A percentile compares a stretch with the other conserved stretches of the same genome.
Conservation (phyloP, 2,113 vertebrate genomes). For the Muntiacus reevesi region DNA sequence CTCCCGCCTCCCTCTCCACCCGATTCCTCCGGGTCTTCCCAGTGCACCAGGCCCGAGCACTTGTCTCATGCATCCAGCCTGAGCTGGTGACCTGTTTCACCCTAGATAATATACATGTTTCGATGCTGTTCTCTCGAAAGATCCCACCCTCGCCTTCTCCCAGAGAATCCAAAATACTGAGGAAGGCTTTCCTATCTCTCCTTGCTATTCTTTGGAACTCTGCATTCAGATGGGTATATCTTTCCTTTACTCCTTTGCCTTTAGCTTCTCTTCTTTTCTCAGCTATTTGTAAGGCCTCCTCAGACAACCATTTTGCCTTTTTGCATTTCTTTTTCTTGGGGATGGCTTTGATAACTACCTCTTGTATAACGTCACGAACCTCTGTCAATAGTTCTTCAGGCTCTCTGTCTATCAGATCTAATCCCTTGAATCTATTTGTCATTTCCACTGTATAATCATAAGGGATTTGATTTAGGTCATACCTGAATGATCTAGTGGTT, state of each 20-base stretch:
- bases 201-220: neutral
- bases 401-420: neutral
- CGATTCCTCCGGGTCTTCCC: fast-evolving
- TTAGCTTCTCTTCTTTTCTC: neutral
- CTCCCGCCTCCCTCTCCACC: too few relatives aligned
- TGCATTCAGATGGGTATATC: neutral
- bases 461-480: neutral
- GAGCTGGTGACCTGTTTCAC: too few relatives aligned
- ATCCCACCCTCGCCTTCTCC: too few relatives aligned
- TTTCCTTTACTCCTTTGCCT: neutral
- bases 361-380: neutral
- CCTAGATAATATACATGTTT: too few relatives aligned
- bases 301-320: neutral
- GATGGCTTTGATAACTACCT: neutral
- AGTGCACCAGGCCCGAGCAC: too few relatives aligned
- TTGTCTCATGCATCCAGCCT: too few relatives aligned
- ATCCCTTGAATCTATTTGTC: neutral
- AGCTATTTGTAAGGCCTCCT: neutral
- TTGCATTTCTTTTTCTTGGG: neutral
- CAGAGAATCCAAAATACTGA: neutral
- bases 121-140: too few relatives aligned
- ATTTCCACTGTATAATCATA: neutral
- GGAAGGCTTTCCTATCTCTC: neutral
- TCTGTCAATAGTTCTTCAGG: neutral
- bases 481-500: neutral